Evolutionary conservation across 92 coral and sea anemone species (phyloP).

Genomic region (Parazoanthus swiftii): DNA sequence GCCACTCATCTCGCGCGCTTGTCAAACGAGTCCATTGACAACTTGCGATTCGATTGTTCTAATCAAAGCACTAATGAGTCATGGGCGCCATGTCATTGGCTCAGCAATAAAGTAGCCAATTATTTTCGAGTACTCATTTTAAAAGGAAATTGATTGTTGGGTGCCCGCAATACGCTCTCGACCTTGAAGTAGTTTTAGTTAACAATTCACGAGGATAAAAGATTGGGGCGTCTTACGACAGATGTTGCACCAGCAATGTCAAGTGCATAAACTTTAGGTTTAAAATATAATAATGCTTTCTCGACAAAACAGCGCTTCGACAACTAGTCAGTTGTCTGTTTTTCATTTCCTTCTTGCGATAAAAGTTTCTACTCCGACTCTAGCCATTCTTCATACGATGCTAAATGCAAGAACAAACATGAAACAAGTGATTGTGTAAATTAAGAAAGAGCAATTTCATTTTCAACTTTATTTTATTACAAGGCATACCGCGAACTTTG

Average conservation of each 20-base stretch:
- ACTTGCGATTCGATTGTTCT: constrained; percentile 91
- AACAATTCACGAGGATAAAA: background rate
- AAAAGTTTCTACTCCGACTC: too few relatives aligned
- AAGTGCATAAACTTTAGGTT: constrained; percentile 4
- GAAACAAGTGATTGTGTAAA: background rate
- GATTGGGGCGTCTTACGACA: background rate
- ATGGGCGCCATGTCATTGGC: constrained; percentile 74
- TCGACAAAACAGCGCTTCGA: background rate
- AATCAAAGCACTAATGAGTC: constrained; percentile 74
- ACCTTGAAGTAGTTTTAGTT: constrained; percentile 19
- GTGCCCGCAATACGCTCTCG: constrained; percentile 42
- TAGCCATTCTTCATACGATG: background rate
- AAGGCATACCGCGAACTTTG: background rate
- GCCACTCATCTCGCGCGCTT: constrained; percentile 50
- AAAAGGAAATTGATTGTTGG: constrained; percentile 39
- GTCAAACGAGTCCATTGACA: constrained; percentile 75
- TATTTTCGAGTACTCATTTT: constrained; percentile 83
- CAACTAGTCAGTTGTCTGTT: background rate
- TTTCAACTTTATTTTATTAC: background rate
- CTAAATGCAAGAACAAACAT: constrained; percentile 33
- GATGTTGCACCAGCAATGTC: background rate
- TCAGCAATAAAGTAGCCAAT: constrained; percentile 86
- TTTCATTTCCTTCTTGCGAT: background rate
- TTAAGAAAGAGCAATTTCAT: background rate
- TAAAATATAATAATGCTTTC: background rate